Evolutionary conservation across 1,140 invertebrate species (phyloP), one percentile per base, ranked within the genome.

Genomic region (Ganaspis sp.): DNA sequence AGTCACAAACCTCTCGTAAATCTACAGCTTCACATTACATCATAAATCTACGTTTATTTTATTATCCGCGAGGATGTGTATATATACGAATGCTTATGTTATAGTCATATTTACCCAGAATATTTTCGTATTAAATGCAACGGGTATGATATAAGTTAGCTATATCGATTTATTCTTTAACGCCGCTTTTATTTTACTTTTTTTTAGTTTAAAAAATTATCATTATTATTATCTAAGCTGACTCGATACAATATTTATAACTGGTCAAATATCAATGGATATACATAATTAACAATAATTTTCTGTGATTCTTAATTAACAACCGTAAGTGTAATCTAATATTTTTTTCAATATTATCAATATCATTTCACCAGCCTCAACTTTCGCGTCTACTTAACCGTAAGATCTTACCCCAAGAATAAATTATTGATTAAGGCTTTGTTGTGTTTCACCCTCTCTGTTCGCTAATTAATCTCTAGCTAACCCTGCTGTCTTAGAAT

Each of bases 381-480:
- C 37, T 69, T 69, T 23, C 70, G 54, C 11, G 42, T 72, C 34
- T 76, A 17, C 49, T 78, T 74, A 64, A 80, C 76, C 75, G 69
- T 80, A 80, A 80, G 76, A 81, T 85, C 82, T 86, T 84, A 84
- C 70, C 72, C 79, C 79, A 82, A 85, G 72, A 81, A 81, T 85
- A 82, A 79, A 83, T 84, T 89, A 87, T 87, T 84, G 80, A 85
- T 88, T 87, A 88, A 90, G 85, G 86, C 87, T 88, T 81, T 80
- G 75, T 85, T 85, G 79, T 81, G 80, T 76, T 82, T 86, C 79
- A 64, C 58, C 58, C 58, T 85, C 58, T 85, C 71, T 54, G 58
- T 72, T 69, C 69, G 42, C 78, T 84, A 80, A 83, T 83, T 38
- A 81, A 64, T 64, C 23, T 64, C 58, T 64, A 64, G 54, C 74